A percentile compares a stretch with the other conserved stretches of the same genome.
Evolutionary conservation across 2,797 vertebrate species (phyloP).

Genomic region (Streptopelia turtur): DNA sequence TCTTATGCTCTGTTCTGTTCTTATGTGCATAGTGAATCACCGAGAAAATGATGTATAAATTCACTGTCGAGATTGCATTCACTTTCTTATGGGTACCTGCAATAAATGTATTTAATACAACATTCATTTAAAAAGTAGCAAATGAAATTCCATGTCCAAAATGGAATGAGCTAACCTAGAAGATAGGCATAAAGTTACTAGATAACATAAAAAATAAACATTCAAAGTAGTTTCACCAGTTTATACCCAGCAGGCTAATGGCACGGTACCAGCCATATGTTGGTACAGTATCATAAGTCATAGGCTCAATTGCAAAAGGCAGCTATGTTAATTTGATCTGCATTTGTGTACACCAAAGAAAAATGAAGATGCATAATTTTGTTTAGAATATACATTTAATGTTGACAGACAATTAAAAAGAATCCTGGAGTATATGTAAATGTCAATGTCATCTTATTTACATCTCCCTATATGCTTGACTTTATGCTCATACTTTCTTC

Average conservation of each 20-base stretch:
- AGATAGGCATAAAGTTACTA: neutral
- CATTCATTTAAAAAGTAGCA: neutral
- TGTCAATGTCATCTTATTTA: neutral
- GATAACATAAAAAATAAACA: neutral
- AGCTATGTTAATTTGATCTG: neutral
- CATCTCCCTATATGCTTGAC: neutral
- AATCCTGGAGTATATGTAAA: neutral
- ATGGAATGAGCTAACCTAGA: neutral
- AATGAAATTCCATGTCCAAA: neutral
- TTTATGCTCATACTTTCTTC: neutral
- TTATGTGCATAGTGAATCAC: neutral
- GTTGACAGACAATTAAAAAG: neutral
- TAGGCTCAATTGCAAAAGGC: neutral
- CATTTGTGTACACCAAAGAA: neutral
- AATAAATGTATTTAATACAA: neutral
- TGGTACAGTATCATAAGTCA: neutral
- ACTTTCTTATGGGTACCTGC: neutral
- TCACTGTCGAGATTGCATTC: neutral
- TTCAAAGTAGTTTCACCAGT: neutral
- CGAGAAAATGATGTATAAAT: neutral
- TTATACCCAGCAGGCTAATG: neutral
- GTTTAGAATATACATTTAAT: neutral
- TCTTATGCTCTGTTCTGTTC: neutral
- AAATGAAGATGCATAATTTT: neutral
- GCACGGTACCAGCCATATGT: neutral